Percentiles rank a stretch among this genome's conserved stretches.
phyloP scores from a whole-genome alignment of 2,888 invertebrate genomes.

The Podabrus alpinus region DNA sequence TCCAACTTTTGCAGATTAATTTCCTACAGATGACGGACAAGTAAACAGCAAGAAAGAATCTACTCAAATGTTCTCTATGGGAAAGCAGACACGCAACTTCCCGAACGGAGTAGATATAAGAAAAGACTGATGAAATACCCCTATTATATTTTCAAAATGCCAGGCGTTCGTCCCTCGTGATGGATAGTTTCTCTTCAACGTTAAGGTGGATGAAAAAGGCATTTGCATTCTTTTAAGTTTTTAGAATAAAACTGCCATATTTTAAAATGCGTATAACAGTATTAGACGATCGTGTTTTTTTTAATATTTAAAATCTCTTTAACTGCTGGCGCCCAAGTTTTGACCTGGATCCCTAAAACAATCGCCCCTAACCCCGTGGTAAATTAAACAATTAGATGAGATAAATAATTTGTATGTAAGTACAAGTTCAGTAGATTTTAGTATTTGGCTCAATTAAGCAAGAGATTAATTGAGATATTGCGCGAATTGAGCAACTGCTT shows the following conservation, averaged over 20 bases:
- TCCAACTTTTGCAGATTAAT: conserved; percentile 17
- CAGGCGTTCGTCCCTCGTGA: not conserved
- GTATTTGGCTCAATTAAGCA: too few species aligned
- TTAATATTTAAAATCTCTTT: not conserved
- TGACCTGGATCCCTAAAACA: too few species aligned
- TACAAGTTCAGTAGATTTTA: too few species aligned
- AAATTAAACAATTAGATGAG: too few species aligned
- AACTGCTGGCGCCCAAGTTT: not conserved
- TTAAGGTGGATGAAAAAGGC: conserved; percentile 1
- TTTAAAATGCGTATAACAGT: conserved; percentile 1
- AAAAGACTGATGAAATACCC: not conserved
- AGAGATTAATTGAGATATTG: too few species aligned
- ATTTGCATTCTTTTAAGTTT: conserved; percentile 3
- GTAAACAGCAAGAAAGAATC: conserved; percentile 15
- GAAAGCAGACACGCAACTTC: not conserved
- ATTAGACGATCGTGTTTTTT: not conserved
- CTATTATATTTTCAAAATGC: not conserved
- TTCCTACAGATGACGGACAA: conserved; percentile 18
- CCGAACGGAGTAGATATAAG: not conserved
- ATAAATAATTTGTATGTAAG: too few species aligned
- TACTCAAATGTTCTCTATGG: not conserved
- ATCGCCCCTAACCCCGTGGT: too few species aligned
- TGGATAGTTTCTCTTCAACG: conserved; percentile 10
- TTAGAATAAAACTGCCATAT: not conserved
- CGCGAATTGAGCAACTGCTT: too few species aligned